Percentiles rank a stretch among this genome's conserved stretches.
Conservation (phyloP, 2,888 invertebrate genomes). For the Cetonia aurata region DNA sequence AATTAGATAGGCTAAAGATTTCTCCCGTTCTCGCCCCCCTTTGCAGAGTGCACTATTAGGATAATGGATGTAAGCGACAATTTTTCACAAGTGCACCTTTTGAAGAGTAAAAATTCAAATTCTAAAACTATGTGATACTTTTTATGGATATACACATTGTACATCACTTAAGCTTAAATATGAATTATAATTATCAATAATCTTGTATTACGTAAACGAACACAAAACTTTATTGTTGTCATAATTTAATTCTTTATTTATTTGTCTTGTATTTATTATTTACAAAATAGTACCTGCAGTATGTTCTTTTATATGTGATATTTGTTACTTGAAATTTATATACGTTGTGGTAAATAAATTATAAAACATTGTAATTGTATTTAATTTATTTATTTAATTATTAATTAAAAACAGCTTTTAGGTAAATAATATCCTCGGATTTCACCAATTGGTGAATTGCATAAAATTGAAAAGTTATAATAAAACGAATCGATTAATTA, state of each 20-base stretch:
- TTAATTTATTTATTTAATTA: background rate
- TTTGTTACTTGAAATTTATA: conserved; percentile 25
- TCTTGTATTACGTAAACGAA: background rate
- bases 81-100: conserved; percentile 65
- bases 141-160: conserved; percentile 41
- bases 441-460: too few species aligned
- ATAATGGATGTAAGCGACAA: conserved; percentile 23
- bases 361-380: conserved; percentile 2
- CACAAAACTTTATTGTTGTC: background rate
- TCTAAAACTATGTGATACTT: conserved; percentile 66
- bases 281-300: conserved; percentile 22
- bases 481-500: conserved; percentile 9
- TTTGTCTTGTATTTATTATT: background rate
- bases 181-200: conserved; percentile 17
- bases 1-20: conserved; percentile 30
- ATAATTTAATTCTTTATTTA: background rate
- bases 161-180: conserved; percentile 19
- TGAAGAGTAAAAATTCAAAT: conserved; percentile 58
- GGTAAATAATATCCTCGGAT: too few species aligned
- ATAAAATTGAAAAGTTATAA: background rate
- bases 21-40: conserved; percentile 22
- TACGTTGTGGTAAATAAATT: conserved; percentile 22
- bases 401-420: too few species aligned
- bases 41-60: conserved; percentile 37
- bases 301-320: conserved; percentile 29